These are phyloP conservation scores for Condylostylus longicornis DNA, from an alignment of 1,140 invertebrate genomes.

Conservation along the genomic window DNA sequence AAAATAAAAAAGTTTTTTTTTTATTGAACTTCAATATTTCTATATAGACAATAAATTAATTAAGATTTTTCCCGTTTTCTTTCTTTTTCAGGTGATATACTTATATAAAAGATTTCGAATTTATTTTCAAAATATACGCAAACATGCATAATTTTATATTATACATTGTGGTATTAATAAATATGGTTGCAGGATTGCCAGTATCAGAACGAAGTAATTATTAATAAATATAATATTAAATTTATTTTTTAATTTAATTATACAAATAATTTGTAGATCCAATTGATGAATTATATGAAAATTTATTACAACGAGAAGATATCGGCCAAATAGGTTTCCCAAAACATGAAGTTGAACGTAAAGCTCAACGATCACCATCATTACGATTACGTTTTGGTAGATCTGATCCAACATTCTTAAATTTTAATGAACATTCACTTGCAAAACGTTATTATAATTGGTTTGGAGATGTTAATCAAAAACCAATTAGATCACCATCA, in stretches of 20 bases:
- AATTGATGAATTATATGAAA: conserved; percentile 24
- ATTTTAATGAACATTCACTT: conserved; percentile 15
- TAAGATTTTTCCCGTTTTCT: too few species aligned
- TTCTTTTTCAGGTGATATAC: too few species aligned
- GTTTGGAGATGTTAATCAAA: conserved; percentile 32
- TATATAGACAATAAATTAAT: too few species aligned
- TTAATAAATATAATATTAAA: background rate
- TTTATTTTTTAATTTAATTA: background rate
- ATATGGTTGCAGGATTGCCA: too few species aligned
- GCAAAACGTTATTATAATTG: conserved; percentile 14
- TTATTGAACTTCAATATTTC: too few species aligned
- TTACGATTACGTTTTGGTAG: conserved; percentile 51
- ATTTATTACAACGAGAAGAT: conserved; percentile 28
- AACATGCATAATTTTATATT: too few species aligned
- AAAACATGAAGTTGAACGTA: conserved; percentile 50
- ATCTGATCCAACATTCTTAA: conserved; percentile 45
- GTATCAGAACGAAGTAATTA: too few species aligned
- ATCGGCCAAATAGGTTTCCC: conserved; percentile 27
- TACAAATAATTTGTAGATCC: conserved; percentile 7
- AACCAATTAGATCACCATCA: conserved; percentile 42
- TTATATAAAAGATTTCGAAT: too few species aligned
- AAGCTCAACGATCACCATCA: conserved; percentile 52
- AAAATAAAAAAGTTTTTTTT: too few species aligned
- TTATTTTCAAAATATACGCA: too few species aligned
- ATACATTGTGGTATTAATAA: too few species aligned